Percentiles rank a stretch among this genome's conserved stretches.
Conservation (phyloP, 2,113 vertebrate genomes). For the Esox niger region DNA sequence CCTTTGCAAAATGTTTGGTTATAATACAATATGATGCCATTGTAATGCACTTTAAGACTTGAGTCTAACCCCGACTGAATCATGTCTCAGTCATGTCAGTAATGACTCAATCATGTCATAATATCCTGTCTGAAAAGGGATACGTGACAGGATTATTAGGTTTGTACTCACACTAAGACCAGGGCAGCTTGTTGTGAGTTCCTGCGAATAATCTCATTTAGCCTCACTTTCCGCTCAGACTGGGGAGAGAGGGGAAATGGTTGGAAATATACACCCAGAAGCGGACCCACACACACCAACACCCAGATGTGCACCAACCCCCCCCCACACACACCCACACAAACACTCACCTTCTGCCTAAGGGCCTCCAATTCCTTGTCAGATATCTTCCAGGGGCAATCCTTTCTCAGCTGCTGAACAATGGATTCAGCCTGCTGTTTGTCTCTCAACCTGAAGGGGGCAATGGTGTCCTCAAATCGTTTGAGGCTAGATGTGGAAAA, state of each 20-base stretch:
- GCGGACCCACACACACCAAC: neutral
- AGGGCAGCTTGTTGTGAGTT: slow-evolving; percentile 72
- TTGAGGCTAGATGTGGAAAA: slow-evolving; percentile 50
- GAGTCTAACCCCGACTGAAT: too few species aligned
- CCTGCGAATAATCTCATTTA: slow-evolving; percentile 74
- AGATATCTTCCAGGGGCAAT: slow-evolving; percentile 59
- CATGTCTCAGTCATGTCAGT: too few species aligned
- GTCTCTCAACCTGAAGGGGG: slow-evolving; percentile 64
- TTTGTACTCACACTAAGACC: slow-evolving; percentile 69
- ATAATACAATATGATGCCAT: too few species aligned
- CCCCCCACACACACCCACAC: neutral
- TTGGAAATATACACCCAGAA: neutral
- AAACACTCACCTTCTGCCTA: slow-evolving; percentile 59
- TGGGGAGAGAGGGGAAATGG: slow-evolving; percentile 31
- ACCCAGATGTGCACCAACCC: neutral
- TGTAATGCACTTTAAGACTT: too few species aligned
- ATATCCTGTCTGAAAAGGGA: neutral
- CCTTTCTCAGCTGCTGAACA: slow-evolving; percentile 40
- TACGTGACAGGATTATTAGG: neutral
- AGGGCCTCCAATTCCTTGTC: slow-evolving; percentile 68
- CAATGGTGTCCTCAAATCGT: slow-evolving; percentile 67
- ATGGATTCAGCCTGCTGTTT: slow-evolving; percentile 58
- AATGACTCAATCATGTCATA: too few species aligned
- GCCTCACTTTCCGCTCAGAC: slow-evolving; percentile 67
- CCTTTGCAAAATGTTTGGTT: too few species aligned